A percentile compares a stretch with the other conserved stretches of the same genome.
Conservation (phyloP, 2,888 invertebrate genomes). For the Melanophora roralis region DNA sequence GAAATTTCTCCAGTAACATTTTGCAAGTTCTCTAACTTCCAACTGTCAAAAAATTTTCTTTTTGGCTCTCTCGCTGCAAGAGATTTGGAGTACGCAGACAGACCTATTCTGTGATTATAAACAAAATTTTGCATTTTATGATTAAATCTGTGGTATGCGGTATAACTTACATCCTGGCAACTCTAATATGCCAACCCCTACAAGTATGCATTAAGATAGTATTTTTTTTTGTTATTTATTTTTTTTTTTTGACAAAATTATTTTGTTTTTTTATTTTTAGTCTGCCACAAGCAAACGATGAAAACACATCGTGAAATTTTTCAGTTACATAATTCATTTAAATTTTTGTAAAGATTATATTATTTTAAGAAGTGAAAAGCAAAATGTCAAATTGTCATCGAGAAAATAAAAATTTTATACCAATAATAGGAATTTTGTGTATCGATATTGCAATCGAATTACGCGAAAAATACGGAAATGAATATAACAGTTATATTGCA, state of each 20-base stretch:
- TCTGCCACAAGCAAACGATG: conserved; percentile 2
- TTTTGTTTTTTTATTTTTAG: conserved; percentile 21
- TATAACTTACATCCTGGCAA: too few relatives aligned
- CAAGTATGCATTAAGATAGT: conserved; percentile 2
- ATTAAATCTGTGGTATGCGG: too few relatives aligned
- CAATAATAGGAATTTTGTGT: conserved; percentile 84
- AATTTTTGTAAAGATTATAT: too few relatives aligned
- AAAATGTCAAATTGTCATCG: conserved; percentile 2
- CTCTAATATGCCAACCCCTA: neutral
- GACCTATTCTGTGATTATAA: too few relatives aligned
- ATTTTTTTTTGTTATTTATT: neutral
- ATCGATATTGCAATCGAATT: conserved; percentile 82
- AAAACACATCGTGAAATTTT: conserved; percentile 17
- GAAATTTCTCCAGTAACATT: too few relatives aligned
- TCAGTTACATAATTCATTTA: neutral
- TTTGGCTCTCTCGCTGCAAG: too few relatives aligned
- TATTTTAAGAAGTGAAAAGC: too few relatives aligned
- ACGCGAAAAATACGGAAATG: conserved; percentile 77
- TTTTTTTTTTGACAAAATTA: conserved; percentile 11
- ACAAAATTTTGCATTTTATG: too few relatives aligned
- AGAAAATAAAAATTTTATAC: conserved; percentile 66
- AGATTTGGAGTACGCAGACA: too few relatives aligned
- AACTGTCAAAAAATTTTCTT: too few relatives aligned
- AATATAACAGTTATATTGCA: conserved; percentile 84
- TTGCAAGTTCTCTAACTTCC: too few relatives aligned